Base-by-base conservation (phyloP, 2,888 invertebrate species). In the Lottia gigantea region DNA sequence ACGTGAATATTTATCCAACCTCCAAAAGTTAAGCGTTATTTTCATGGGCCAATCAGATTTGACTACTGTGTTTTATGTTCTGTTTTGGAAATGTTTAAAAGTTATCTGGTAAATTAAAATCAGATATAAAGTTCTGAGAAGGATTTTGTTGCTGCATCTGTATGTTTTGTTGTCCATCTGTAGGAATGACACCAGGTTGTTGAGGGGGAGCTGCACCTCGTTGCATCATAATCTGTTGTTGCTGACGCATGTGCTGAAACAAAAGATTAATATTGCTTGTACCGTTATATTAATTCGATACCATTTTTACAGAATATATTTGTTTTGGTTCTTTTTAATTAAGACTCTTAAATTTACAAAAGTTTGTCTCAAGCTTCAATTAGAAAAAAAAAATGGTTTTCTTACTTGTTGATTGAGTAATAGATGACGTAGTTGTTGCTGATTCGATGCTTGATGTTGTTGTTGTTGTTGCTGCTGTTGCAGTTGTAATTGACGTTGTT, bases 401-500 rank as follows among this genome's bases (percentile, higher is more conserved):
- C 55, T 55, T 55, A 55, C 55, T 55, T 55, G 55, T 55, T 55
- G 55, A 55, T 55, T 55, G 14, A 55, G 55, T 23, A 55, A 23
- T 55, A 55, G 19, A 55, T 55, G 55, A 23, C 55, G 55, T 55
- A 55, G 23, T 14, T 55, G 55, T 55, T 55, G 55, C 19, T 55
- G 55, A 55, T 55, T 55, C 0, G 55, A 23, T 55, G 23, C 55
- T 70, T 79, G 79, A 31, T 77, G 78, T 66, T 77, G 79, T 65
- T 71, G 69, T 64, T 76, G 78, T 64, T 68, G 71, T 45, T 79
- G 80, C 68, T 72, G 76, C 46, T 70, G 71, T 40, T 80, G 81
- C 26, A 76, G 77, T 49, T 76, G 76, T 71, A 73, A 61, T 62
- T 75, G 76, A 64, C 73, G 73, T 23, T 78, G 77, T 26, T 78